These are phyloP conservation scores for Nesoenas mayeri DNA, from an alignment of 2,113 vertebrate genomes.

Conservation along the genomic window DNA sequence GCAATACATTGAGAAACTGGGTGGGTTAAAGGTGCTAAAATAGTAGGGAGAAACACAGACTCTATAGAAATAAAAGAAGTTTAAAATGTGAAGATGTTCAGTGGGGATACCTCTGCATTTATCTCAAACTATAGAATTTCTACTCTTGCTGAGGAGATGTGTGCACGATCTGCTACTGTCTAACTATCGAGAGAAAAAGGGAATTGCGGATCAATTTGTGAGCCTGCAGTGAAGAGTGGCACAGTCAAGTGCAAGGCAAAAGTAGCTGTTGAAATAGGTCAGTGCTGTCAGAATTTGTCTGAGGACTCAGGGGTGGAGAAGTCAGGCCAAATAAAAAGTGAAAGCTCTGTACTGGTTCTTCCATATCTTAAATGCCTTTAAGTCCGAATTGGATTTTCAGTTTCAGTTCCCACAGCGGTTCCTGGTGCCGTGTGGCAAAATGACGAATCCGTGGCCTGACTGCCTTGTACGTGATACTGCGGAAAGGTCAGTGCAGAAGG, in stretches of 20 bases:
- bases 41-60: background rate
- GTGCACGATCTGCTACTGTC: background rate
- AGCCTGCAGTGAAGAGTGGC: background rate
- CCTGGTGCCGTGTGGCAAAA: background rate
- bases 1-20: background rate
- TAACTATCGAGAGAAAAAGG: background rate
- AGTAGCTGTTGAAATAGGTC: slow-evolving; percentile 30
- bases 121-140: background rate
- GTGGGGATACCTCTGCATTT: background rate
- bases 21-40: background rate
- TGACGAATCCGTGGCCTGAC: background rate
- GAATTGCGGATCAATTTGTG: background rate
- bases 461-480: background rate
- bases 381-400: background rate
- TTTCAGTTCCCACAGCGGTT: background rate
- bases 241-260: background rate
- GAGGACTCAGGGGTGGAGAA: background rate
- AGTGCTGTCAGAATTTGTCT: background rate
- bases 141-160: background rate
- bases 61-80: background rate
- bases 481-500: background rate
- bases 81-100: background rate
- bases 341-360: background rate
- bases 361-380: background rate
- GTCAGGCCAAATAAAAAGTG: background rate